Conservation (phyloP, 35 echinoderm and acorn worm genomes). For the Eucidaris tribuloides region DNA sequence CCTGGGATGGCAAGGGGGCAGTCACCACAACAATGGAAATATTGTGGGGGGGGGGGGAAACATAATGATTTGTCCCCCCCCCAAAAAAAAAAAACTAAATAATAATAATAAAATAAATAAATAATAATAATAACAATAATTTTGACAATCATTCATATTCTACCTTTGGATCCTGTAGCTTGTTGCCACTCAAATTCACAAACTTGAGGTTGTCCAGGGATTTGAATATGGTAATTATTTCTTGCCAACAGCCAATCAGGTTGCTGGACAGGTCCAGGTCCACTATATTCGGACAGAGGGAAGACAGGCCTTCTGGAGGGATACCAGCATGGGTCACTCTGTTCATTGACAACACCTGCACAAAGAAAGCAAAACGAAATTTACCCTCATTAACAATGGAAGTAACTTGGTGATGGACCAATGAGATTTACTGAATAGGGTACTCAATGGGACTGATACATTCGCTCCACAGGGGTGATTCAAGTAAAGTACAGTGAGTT, state of each 20-base stretch:
- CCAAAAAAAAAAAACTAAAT: too few relatives aligned
- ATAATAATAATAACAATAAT: not conserved
- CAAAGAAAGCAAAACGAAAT: too few relatives aligned
- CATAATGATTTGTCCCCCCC: not conserved
- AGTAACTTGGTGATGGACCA: too few relatives aligned
- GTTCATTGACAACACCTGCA: slow-evolving; percentile 42
- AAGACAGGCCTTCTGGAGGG: slow-evolving; percentile 44
- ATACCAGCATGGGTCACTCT: slow-evolving; percentile 44
- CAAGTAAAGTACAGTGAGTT: too few relatives aligned
- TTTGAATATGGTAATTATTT: slow-evolving; percentile 60
- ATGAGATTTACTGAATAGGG: too few relatives aligned
- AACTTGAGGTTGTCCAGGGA: slow-evolving; percentile 77
- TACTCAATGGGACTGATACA: too few relatives aligned
- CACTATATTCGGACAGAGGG: slow-evolving; percentile 86
- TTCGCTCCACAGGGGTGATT: too few relatives aligned
- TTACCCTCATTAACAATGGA: too few relatives aligned
- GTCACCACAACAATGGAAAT: too few relatives aligned
- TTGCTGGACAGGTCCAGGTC: slow-evolving; percentile 87
- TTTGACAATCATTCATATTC: not conserved
- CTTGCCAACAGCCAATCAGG: slow-evolving; percentile 60
- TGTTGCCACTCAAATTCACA: slow-evolving; percentile 78
- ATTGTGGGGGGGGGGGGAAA: too few relatives aligned
- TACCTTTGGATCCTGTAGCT: slow-evolving; percentile 58
- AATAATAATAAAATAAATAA: not conserved
- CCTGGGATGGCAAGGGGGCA: not conserved